phyloP scores from a whole-genome alignment of 1,140 invertebrate genomes.

The Galleria mellonella region DNA sequence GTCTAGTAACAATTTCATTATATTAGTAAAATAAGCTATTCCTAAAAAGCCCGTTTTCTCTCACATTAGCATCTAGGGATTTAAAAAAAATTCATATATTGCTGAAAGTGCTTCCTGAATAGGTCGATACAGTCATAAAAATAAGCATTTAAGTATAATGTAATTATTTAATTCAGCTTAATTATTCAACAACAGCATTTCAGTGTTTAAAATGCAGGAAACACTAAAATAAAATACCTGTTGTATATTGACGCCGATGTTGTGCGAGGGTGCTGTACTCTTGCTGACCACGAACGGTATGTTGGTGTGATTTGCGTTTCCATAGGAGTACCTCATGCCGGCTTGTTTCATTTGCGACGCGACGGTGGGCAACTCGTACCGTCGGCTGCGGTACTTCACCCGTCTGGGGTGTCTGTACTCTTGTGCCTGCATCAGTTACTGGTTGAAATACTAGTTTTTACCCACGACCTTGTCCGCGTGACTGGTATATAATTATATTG shows the following conservation, averaged over 20 bases:
- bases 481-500: too few relatives aligned
- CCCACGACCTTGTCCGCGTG: too few relatives aligned
- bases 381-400: constrained; percentile 27
- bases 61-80: too few relatives aligned
- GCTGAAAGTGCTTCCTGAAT: too few relatives aligned
- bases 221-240: constrained; percentile 30
- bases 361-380: constrained; percentile 51
- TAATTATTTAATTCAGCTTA: neutral
- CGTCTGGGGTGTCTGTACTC: neutral
- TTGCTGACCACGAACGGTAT: constrained; percentile 52
- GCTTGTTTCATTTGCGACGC: constrained; percentile 54
- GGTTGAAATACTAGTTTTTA: too few relatives aligned
- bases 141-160: neutral
- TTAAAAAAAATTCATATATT: too few relatives aligned
- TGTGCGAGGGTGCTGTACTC: constrained; percentile 49
- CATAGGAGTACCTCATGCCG: constrained; percentile 26
- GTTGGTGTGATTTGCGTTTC: constrained; percentile 22
- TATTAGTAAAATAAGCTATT: too few relatives aligned
- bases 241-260: constrained; percentile 56
- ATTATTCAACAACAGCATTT: neutral
- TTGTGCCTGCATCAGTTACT: too few relatives aligned
- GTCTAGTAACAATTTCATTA: too few relatives aligned
- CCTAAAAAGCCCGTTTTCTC: too few relatives aligned
- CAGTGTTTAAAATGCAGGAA: too few relatives aligned
- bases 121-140: too few relatives aligned